Evolutionary conservation across 23 tunicate species (phyloP).

Genomic region (Trididemnum miniatum): DNA sequence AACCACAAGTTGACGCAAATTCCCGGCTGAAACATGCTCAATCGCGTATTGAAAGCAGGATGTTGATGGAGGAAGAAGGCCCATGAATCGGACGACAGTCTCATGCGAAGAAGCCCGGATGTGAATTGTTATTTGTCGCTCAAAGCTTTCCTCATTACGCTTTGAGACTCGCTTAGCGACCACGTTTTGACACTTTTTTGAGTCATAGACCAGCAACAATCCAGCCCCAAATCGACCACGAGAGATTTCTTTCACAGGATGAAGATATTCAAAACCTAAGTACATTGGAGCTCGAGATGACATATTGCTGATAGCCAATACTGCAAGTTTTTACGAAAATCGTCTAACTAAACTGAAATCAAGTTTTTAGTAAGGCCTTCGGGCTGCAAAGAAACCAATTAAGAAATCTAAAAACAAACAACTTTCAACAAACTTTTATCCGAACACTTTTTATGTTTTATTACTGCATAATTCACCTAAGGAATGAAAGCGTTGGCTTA

Average conservation of each 20-base stretch:
- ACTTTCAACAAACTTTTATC: too few species aligned
- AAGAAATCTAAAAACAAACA: too few species aligned
- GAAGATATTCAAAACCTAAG: conserved; percentile 10
- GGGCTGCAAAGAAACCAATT: too few species aligned
- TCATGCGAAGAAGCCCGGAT: conserved; percentile 30
- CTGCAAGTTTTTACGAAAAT: too few species aligned
- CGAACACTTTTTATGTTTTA: too few species aligned
- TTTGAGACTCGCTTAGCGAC: conserved; percentile 44
- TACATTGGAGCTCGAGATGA: conserved; percentile 32
- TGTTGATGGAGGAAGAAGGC: conserved; percentile 58
- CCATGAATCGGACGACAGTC: conserved; percentile 39
- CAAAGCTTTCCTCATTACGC: conserved; percentile 27
- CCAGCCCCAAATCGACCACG: conserved; percentile 62
- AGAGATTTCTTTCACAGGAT: conserved; percentile 44
- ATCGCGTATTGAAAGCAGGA: conserved; percentile 48
- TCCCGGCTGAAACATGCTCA: conserved; percentile 49
- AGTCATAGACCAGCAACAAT: conserved; percentile 39
- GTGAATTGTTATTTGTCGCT: conserved; percentile 31
- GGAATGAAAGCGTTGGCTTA: too few species aligned
- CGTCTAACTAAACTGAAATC: too few species aligned
- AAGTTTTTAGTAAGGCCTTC: too few species aligned
- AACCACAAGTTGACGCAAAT: conserved; percentile 45
- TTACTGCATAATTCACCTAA: too few species aligned
- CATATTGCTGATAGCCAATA: background rate
- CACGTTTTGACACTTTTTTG: conserved; percentile 10